Evolutionary conservation across 2,888 invertebrate genomes (phyloP), one percentile per base, ranked within the genome.

Genomic region (Clivina fossor): DNA sequence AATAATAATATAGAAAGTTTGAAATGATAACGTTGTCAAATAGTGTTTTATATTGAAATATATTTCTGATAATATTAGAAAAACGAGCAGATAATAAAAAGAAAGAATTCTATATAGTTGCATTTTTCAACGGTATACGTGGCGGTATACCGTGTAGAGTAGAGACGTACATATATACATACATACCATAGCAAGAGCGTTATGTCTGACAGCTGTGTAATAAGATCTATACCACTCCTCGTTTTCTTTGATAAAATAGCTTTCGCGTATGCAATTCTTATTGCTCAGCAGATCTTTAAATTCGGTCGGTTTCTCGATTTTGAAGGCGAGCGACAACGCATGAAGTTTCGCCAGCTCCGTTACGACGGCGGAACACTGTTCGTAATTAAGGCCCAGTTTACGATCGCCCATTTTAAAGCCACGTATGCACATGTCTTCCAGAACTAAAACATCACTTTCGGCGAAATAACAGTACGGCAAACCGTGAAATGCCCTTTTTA

Each of bases 141-240:
- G 41, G 5, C 41, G 4, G 9, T 7, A 20, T 20, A 7, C 9
- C 41, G n/a, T 15, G 7, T 41, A n/a, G 41, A n/a, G 4, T n/a
- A n/a, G n/a, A n/a, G n/a, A n/a, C n/a, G n/a, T n/a, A n/a, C n/a
- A n/a, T n/a, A 24, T 46, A 43, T 73, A 75, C 32, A 76, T 71
- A 55, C 74, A 75, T 2, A 85, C 85, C 84, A 86, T 85, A 9
- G 77, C 74, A 15, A 85, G 74, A 2, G 86, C 86, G 64, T 85
- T 85, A 44, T 76, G 76, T 1, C 80, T 80, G 0, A 85, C 81
- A 44, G 80, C 80, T 2, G 78, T 77, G 62, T 86, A 87, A 66
- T 87, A 87, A 55, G 80, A 81, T 59, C 80, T 79, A 66, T 85
- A 87, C 78, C 85, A 86, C 46, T 82, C 81, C 57, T 80, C 78